Base-by-base conservation (phyloP, 2,797 vertebrate species). In the Pempheris klunzingeri region DNA sequence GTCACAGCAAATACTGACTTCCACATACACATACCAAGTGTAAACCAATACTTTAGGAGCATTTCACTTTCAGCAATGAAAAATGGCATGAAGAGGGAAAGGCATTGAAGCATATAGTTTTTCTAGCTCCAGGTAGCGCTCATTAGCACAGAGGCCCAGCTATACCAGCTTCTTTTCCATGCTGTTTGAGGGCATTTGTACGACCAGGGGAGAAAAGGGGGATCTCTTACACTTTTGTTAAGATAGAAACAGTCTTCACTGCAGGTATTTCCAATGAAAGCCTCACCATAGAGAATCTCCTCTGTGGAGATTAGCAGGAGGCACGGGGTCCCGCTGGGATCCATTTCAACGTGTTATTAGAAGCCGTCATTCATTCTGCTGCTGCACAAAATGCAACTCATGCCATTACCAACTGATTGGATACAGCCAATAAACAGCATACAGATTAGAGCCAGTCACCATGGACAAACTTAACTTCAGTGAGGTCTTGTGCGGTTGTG, bases 261-360 rank as follows among this genome's bases (percentile, higher is more conserved):
- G 76, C 86, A 86, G 91, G 90, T 76, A 88, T 77, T 79, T 82
- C 55, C 74, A 81, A 38, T 85, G 81, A 91, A 88, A 87, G 86
- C 58, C 26, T 68, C 74, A 50, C 60, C 79, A 44, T 46, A 71
- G 75, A 83, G 78, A 77, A 39, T 52, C 77, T 88, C 47, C 73
- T 84, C 55, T 81, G 77, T 89, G 77, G 71, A 88, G 81, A 87
- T 82, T 68, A 82, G 74, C 71, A 70, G 88, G 86, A 82, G 77
- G 88, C 54, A 63, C 28, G 0, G 49, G 34, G 43, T 72, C 85
- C 80, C 46, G 76, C 88, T 85, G 84, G 69, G 84, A 85, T 85
- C 75, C 57, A 88, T 88, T 92, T 90, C 81, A 89, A 55, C n/a
- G 11, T 46, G 72, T 89, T 87, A 81, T 87, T 84, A 85, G 83